A percentile compares a stretch with the other conserved stretches of the same genome.
Evolutionary conservation across 2,113 vertebrate species (phyloP).

Genomic region (Neogale vison): DNA sequence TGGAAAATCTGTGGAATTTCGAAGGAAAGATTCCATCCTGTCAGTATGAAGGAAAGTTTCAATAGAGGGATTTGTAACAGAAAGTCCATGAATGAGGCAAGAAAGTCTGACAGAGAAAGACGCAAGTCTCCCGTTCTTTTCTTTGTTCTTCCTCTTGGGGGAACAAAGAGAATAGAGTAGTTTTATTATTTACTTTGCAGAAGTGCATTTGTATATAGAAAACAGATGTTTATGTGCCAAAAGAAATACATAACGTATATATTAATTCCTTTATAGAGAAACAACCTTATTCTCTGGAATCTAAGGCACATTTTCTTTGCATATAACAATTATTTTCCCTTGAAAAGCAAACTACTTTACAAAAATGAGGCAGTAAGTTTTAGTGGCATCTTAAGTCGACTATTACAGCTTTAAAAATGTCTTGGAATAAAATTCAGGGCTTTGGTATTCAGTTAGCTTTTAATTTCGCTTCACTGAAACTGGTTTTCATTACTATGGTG

Average conservation of each 20-base stretch:
- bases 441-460: background rate
- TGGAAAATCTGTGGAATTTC: background rate
- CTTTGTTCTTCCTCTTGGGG: background rate
- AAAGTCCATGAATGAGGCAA: background rate
- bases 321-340: constrained; percentile 44
- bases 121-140: background rate
- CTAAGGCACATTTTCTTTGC: background rate
- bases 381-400: constrained; percentile 37
- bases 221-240: constrained; percentile 7
- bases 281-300: background rate
- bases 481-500: constrained; percentile 12
- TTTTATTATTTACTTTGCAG: background rate
- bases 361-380: constrained; percentile 44
- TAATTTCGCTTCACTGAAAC: constrained; percentile 57
- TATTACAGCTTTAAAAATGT: constrained; percentile 53
- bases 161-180: background rate
- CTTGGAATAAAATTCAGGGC: constrained; percentile 46
- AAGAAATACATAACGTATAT: background rate
- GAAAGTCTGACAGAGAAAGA: background rate
- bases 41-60: background rate
- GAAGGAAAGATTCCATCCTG: background rate
- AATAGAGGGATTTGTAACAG: rapidly evolving
- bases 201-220: background rate
- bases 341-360: background rate
- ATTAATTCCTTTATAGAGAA: background rate